These are phyloP conservation scores for Gallinago undulata DNA, from an alignment of 2,113 vertebrate genomes.

Conservation along the genomic window DNA sequence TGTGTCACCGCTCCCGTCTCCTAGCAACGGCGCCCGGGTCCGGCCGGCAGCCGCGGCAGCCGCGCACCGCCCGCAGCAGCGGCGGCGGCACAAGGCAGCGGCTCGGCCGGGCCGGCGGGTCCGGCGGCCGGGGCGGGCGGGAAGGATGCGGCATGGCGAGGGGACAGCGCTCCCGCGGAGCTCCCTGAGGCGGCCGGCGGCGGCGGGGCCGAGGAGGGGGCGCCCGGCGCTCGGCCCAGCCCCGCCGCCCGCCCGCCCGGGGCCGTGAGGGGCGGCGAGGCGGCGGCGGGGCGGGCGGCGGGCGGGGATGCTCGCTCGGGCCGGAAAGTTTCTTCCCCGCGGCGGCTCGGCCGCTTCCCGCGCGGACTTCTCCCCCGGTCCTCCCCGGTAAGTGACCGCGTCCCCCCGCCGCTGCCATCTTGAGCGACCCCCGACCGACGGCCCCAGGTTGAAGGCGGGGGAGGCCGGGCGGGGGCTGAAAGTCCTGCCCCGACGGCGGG, in stretches of 20 bases:
- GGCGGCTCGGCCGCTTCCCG: constrained; percentile 15
- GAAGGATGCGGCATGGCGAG: background rate
- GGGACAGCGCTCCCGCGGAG: constrained; percentile 49
- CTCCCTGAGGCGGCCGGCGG: constrained; percentile 37
- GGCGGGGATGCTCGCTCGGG: constrained; percentile 28
- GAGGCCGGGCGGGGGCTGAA: background rate
- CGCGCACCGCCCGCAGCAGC: background rate
- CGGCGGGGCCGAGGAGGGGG: background rate
- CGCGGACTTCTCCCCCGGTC: background rate
- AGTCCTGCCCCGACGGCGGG: background rate
- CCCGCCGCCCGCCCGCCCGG: background rate
- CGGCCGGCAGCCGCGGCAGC: constrained; percentile 48
- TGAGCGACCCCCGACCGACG: background rate
- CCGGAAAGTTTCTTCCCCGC: constrained; percentile 75
- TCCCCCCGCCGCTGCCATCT: constrained; percentile 59
- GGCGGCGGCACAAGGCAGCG: background rate
- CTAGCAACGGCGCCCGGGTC: constrained; percentile 77
- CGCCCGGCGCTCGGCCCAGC: background rate
- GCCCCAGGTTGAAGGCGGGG: background rate
- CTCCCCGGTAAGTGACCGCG: constrained; percentile 69
- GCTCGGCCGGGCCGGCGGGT: background rate
- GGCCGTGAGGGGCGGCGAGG: constrained; percentile 23
- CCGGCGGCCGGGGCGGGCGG: background rate
- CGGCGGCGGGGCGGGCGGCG: background rate
- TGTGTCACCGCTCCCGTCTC: constrained; percentile 77